Evolutionary conservation across 2,888 invertebrate species (phyloP), one percentile per base, ranked within the genome.

Genomic region (Endomychus coccineus): DNA sequence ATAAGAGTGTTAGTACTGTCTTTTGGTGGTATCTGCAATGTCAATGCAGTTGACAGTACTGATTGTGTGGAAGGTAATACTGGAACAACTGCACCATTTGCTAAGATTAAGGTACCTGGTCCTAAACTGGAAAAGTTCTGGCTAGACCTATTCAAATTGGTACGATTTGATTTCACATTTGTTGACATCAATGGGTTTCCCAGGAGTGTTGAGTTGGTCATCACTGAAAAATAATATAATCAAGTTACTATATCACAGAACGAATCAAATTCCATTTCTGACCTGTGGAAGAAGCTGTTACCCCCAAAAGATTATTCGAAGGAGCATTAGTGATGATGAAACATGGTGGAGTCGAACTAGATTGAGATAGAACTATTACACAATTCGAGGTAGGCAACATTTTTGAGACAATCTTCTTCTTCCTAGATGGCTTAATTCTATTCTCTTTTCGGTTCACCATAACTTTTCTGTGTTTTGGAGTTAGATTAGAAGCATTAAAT

Each of bases 61-160:
- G 39, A 21, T 29, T 30, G 45, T 27, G 58, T 45, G 22, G 51
- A 50, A 10, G 56, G 56, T 33, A 62, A 37, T 14, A 66, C 48
- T 10, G 64, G 64, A 28, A 66, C 45, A 19, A 65, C 49, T 31
- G 55, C 59, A 16, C 64, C 64, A 40, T 66, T 66, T 3, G 64
- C 55, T 34, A 66, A 45, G 27, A 67, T 56, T 42, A 68, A 48
- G 7, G 66, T 64, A 35, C 65, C 64, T 6, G 65, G 56, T 19
- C 62, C 59, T 25, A 67, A 46, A n/a, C 53, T 42, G 15, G 54
- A 43, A 14, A 55, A 34, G 35, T 45, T 54, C 17, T 36, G 36
- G 36, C 42, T 48, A 34, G 48, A 37, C 17, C 46, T 25, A 10
- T 42, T 37, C 9, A 34, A 11, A 32, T 51, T 46, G 43, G 51